Evolutionary conservation across 2,113 vertebrate species (phyloP).

Genomic region (Ginglymostoma cirratum): DNA sequence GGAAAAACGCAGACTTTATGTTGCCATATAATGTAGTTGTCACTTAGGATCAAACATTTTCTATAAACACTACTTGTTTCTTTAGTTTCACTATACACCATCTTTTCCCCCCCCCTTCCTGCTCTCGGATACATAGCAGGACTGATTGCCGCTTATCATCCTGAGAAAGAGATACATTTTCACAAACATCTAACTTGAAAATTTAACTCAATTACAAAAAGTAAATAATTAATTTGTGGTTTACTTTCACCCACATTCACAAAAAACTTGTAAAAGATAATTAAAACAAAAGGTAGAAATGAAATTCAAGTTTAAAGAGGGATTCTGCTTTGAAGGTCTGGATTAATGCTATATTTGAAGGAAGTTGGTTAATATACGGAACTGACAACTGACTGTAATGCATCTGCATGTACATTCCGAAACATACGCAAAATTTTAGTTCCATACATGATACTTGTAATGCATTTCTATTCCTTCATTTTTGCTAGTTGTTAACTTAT

Average conservation of each 20-base stretch:
- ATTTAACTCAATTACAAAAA: conserved; percentile 56
- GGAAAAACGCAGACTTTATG: conserved; percentile 46
- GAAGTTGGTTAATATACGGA: background rate
- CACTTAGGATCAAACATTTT: conserved; percentile 42
- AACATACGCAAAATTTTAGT: background rate
- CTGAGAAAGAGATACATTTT: conserved; percentile 59
- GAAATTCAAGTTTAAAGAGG: conserved; percentile 57
- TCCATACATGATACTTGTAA: background rate
- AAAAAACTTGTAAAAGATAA: conserved; percentile 54
- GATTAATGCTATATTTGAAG: conserved; percentile 37
- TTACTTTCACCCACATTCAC: conserved; percentile 51
- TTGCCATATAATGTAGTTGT: conserved; percentile 32
- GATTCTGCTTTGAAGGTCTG: conserved; percentile 56
- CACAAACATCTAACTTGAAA: conserved; percentile 50
- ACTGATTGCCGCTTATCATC: conserved; percentile 61
- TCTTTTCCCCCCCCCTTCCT: conserved; percentile 50
- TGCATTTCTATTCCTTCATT: conserved; percentile 18
- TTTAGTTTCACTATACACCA: conserved; percentile 46
- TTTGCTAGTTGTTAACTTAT: background rate
- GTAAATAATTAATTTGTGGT: conserved; percentile 41
- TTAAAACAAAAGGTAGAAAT: conserved; percentile 43
- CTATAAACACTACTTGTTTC: conserved; percentile 49
- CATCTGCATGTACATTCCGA: conserved; percentile 13
- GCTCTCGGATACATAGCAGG: conserved; percentile 48
- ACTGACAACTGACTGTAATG: conserved; percentile 21